These are phyloP conservation scores for Casuarius casuarius DNA, from an alignment of 2,113 vertebrate species.

Conservation along the genomic window DNA sequence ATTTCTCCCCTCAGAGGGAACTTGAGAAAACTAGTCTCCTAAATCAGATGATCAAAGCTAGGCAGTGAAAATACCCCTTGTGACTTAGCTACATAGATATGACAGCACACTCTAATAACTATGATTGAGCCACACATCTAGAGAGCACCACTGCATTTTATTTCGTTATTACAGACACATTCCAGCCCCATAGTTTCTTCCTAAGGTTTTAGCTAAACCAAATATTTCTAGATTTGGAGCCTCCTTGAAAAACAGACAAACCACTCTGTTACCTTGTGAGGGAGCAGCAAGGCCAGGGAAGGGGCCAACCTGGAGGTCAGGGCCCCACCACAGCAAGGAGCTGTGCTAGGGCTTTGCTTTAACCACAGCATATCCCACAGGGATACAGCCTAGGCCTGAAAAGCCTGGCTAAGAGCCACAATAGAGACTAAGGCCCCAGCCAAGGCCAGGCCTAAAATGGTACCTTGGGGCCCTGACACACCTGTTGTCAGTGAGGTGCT, in stretches of 20 bases:
- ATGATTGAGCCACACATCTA: neutral
- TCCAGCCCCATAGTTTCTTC: no score
- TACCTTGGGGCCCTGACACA: no score
- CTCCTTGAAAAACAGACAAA: no score
- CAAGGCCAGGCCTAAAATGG: neutral
- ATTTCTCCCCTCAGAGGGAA: neutral
- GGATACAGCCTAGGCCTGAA: neutral
- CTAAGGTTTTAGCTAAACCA: rapidly evolving
- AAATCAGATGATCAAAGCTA: neutral
- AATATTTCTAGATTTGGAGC: rapidly evolving
- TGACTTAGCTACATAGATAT: neutral
- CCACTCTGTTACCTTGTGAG: neutral
- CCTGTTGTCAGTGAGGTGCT: neutral
- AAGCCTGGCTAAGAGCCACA: neutral
- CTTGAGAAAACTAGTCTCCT: neutral
- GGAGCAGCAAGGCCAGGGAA: neutral
- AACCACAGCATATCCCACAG: neutral
- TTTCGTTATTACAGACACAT: neutral
- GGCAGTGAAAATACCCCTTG: neutral
- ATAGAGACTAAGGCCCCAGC: no score
- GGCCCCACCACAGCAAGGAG: rapidly evolving
- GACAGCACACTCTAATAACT: neutral
- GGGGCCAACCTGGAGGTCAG: no score
- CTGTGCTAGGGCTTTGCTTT: neutral
- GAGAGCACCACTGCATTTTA: neutral